These are phyloP conservation scores for Orestias chungarensis DNA, from an alignment of 2,797 vertebrate species.

Conservation along the genomic window DNA sequence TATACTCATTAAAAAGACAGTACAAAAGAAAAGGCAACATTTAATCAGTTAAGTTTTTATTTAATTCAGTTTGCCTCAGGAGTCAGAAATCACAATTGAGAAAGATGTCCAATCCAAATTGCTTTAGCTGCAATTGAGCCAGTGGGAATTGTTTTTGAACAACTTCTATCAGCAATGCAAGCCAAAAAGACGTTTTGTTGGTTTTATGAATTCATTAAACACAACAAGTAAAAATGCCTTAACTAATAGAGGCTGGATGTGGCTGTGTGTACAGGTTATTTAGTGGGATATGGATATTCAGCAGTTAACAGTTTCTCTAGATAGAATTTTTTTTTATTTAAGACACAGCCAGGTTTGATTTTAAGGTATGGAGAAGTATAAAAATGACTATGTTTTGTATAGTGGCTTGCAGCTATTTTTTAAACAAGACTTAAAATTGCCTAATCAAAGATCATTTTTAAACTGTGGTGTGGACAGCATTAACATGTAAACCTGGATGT, in stretches of 20 bases:
- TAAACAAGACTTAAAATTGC: too few species aligned
- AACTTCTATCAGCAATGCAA: background rate
- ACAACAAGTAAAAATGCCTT: background rate
- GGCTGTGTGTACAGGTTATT: background rate
- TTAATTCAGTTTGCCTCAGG: background rate
- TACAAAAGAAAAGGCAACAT: background rate
- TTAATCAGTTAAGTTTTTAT: background rate
- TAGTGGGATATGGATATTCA: background rate
- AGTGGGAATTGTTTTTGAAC: background rate
- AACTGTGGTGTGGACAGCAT: background rate
- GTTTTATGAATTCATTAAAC: background rate
- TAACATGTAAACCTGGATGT: background rate
- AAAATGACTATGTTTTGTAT: too few species aligned
- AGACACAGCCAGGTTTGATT: too few species aligned
- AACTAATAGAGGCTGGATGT: too few species aligned
- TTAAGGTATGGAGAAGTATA: too few species aligned
- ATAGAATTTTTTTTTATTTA: too few species aligned
- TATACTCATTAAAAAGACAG: background rate
- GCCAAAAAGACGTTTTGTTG: background rate
- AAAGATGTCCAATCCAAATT: background rate
- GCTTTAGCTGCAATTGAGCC: background rate
- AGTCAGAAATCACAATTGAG: background rate
- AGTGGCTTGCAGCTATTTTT: too few species aligned
- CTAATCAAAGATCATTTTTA: conserved; percentile 1
- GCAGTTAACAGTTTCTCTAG: too few species aligned